These are phyloP conservation scores for Oreohelix idahoensis DNA, from an alignment of 1,140 invertebrate species.

Conservation along the genomic window DNA sequence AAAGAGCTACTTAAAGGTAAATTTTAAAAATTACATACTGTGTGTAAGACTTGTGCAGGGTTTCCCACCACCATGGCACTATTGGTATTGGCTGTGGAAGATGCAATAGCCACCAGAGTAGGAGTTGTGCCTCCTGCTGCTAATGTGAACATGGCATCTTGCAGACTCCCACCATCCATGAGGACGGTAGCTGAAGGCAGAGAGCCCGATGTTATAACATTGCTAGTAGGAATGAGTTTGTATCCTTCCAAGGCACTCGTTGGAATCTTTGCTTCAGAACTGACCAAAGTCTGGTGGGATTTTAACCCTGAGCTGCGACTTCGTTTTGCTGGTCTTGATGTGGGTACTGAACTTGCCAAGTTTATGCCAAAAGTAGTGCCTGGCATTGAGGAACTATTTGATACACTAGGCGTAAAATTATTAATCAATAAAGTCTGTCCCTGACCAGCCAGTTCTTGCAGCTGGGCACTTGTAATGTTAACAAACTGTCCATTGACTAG, in stretches of 20 bases:
- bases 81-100: slow-evolving; percentile 14
- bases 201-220: slow-evolving; percentile 43
- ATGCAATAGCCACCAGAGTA: slow-evolving; percentile 48
- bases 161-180: slow-evolving; percentile 55
- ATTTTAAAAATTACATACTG: slow-evolving; percentile 12
- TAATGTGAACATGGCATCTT: slow-evolving; percentile 56
- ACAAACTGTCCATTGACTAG: slow-evolving; percentile 64
- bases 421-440: slow-evolving; percentile 32
- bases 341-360: not conserved
- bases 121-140: slow-evolving; percentile 44
- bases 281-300: slow-evolving; percentile 1
- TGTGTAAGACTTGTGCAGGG: slow-evolving; percentile 14
- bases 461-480: slow-evolving; percentile 57
- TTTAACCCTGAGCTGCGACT: slow-evolving; percentile 35
- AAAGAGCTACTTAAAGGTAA: no score
- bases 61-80: slow-evolving; percentile 3
- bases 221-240: slow-evolving; percentile 54
- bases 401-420: slow-evolving; percentile 5
- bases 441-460: slow-evolving; percentile 53
- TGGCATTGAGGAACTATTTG: not conserved
- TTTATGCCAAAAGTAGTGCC: not conserved
- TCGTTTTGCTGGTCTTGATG: slow-evolving; percentile 37
- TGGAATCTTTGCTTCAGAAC: not conserved
- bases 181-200: slow-evolving; percentile 52
- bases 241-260: slow-evolving; percentile 45